Evolutionary conservation across 2,888 invertebrate genomes (phyloP), one percentile per base, ranked within the genome.

Genomic region (Conus canariensis): DNA sequence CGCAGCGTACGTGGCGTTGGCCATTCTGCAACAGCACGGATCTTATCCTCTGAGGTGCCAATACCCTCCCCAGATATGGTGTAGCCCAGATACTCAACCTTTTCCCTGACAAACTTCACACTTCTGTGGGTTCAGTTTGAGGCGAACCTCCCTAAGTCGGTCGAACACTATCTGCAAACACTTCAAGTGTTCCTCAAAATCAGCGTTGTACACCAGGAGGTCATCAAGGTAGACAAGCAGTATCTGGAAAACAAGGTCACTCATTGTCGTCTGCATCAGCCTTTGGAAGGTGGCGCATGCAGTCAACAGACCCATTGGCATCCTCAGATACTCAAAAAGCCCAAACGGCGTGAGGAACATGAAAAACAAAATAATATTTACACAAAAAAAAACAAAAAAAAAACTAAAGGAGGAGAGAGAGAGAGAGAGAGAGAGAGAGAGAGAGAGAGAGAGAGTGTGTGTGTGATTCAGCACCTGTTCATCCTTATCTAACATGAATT

Each of bases 111-210:
- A n/a, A 93, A 58, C 25, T 88, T 86, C 0, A 82, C 92, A 93
- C 82, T 93, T 94, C 1, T 90, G 85, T 0, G 93, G 92, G n/a
- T 92, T 92, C 8, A 93, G 45, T 60, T 92, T 93, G 9, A 85
- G 25, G n/a, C 85, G 25, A 2, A n/a, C 25, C n/a, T 85, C 85
- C 1, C n/a, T n/a, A 22, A 85, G 90, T 80, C 93, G 92, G 22
- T 92, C 90, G 59, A 91, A 92, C 2, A 92, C 91, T 45, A n/a
- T 60, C 22, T 88, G 88, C 0, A 93, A 80, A 67, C 89, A 64
- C n/a, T 89, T n/a, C 7, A 92, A n/a, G 14, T 87, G 89, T 14
- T 91, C 88, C 5, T 90, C 87, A 58, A 92, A 89, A 14, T 90
- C 25, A 16, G 22, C 6, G 91, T 10, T 91, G 56, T 70, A 91